A percentile compares a stretch with the other conserved stretches of the same genome.
Evolutionary conservation across 2,113 vertebrate species (phyloP).

Genomic region (Grammomys surdaster): DNA sequence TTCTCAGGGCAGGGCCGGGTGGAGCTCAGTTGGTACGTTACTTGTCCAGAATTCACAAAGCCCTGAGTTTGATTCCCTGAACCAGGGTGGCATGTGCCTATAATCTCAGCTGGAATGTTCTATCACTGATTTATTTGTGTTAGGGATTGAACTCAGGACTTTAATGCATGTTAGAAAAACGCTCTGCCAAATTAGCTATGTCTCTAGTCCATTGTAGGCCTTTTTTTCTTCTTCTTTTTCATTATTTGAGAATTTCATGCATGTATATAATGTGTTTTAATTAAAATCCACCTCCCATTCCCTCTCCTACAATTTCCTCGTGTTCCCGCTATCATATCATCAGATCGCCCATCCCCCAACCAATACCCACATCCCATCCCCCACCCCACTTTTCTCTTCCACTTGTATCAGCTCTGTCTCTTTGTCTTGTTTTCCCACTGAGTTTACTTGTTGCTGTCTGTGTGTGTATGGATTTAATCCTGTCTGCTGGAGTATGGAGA

Average conservation of each 20-base stretch:
- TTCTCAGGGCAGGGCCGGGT: background rate
- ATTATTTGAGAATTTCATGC: background rate
- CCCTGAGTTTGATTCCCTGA: background rate
- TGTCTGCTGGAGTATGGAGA: background rate
- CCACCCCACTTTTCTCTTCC: background rate
- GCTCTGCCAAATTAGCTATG: background rate
- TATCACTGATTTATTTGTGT: background rate
- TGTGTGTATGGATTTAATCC: background rate
- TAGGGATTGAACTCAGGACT: background rate
- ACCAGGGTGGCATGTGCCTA: background rate
- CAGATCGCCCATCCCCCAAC: too few relatives aligned
- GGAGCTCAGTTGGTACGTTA: background rate
- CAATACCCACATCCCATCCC: too few relatives aligned
- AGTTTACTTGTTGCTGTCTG: background rate
- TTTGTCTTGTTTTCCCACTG: too few relatives aligned
- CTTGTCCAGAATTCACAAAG: background rate
- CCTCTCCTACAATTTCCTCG: background rate
- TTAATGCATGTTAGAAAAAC: background rate
- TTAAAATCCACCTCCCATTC: background rate
- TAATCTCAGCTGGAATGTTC: background rate
- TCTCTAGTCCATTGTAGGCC: background rate
- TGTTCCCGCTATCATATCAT: background rate
- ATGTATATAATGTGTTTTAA: background rate
- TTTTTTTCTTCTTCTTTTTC: background rate
- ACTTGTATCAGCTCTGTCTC: background rate